Evolutionary conservation across 2,888 invertebrate species (phyloP), one percentile per base, ranked within the genome.

Genomic region (Meiosimyza decipiens): DNA sequence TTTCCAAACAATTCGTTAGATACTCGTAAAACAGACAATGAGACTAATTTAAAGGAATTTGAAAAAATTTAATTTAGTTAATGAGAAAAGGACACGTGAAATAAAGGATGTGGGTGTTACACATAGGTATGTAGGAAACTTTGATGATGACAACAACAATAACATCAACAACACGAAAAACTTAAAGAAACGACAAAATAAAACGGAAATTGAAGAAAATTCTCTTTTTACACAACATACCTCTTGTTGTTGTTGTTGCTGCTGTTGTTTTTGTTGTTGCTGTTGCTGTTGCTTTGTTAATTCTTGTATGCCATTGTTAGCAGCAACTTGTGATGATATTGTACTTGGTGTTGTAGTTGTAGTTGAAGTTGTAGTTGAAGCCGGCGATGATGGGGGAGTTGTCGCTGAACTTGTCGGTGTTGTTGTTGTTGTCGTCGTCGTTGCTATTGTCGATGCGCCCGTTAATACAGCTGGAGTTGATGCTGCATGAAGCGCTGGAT

Each of bases 391-490:
- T 52, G 76, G 18, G 12, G 73, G 65, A 52, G 76, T 57, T 50
- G 60, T 28, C 55, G 51, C 51, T n/a, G 15, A 54, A 72, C 77
- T 75, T 72, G 78, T 74, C 15, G 70, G 40, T 33, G 75, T 51
- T 28, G 62, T 40, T 47, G 60, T 62, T 47, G 62, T 60, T 16
- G 66, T 69, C 40, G 49, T 68, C 49, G 57, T 59, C 55, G 72
- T 52, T 70, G 55, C 47, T 13, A 50, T 66, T 9, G 13, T 18
- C 57, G 12, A 7, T 47, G 62, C 68, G 33, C 52, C 68, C 18
- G 65, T 89, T 86, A 91, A 90, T 86, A 82, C 81, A 73, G 84
- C 78, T 75, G 84, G 80, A 66, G 82, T 77, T 71, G 82, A 80
- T 28, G 81, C 82, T 71, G 82, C 80, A 71, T 79, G 81, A 70